These are phyloP conservation scores for Timema podura DNA, from an alignment of 2,888 invertebrate genomes.

Conservation along the genomic window DNA sequence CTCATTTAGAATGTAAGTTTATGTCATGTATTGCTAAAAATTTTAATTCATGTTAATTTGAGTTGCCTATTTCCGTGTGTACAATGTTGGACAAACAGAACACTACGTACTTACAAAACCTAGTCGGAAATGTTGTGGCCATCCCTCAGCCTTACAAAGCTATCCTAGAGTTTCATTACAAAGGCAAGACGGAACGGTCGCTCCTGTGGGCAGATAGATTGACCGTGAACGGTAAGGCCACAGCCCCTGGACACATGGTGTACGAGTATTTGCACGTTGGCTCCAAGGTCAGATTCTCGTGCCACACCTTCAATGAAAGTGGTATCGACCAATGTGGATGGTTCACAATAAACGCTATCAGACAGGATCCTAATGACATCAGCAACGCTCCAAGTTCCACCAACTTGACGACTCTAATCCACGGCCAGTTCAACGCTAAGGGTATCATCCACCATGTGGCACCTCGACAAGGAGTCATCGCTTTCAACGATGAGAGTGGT, in stretches of 20 bases:
- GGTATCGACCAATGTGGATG: slow-evolving; percentile 29
- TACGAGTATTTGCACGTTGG: slow-evolving; percentile 5
- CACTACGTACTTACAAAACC: slow-evolving; percentile 10
- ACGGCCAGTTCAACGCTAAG: slow-evolving; percentile 11
- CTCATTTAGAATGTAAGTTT: no score
- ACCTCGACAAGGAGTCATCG: slow-evolving; percentile 16
- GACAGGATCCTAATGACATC: slow-evolving; percentile 16
- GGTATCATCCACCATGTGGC: slow-evolving; percentile 1
- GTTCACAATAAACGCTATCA: slow-evolving; percentile 34
- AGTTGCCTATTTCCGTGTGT: no score
- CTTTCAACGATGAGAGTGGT: slow-evolving; percentile 15
- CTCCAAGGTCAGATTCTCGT: slow-evolving; percentile 36
- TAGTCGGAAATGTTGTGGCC: slow-evolving; percentile 16
- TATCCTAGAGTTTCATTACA: slow-evolving; percentile 9
- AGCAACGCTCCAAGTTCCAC: no score
- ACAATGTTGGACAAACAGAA: no score
- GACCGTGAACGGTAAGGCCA: slow-evolving; percentile 5
- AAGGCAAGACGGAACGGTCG: slow-evolving; percentile 16
- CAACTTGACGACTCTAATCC: neutral
- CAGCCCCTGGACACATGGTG: neutral
- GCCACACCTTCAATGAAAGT: slow-evolving; percentile 32
- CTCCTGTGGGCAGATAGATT: slow-evolving; percentile 13
- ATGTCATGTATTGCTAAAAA: no score
- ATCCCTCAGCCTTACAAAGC: slow-evolving; percentile 11
- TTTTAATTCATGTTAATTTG: no score